A percentile compares a stretch with the other conserved stretches of the same genome.
phyloP scores from a whole-genome alignment of 2,888 invertebrate genomes.

The Hofmannophila pseudospretella region DNA sequence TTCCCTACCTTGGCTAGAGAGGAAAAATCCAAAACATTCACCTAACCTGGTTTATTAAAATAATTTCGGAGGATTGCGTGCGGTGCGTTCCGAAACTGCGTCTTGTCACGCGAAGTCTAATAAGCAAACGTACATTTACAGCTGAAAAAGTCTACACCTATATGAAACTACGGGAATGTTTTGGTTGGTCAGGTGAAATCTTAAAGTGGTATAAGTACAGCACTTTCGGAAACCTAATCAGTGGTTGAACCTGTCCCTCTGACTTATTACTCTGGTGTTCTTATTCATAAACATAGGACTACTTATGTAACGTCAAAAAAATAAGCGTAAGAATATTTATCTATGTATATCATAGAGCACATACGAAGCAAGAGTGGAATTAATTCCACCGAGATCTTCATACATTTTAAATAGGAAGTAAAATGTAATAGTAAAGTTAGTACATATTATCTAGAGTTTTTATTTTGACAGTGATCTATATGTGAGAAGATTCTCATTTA shows the following conservation, averaged over 20 bases:
- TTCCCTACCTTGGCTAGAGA: slow-evolving; percentile 29
- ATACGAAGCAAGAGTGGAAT: too few species aligned
- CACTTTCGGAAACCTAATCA: slow-evolving; percentile 57
- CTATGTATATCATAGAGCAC: too few species aligned
- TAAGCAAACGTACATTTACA: slow-evolving; percentile 28
- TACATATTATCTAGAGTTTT: too few species aligned
- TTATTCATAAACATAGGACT: slow-evolving; percentile 53
- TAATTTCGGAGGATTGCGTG: slow-evolving; percentile 72
- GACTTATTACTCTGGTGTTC: slow-evolving; percentile 48
- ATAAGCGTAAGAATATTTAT: too few species aligned
- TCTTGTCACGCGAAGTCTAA: slow-evolving; percentile 50
- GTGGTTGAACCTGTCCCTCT: slow-evolving; percentile 54
- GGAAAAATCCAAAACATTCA: slow-evolving; percentile 57
- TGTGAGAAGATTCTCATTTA: too few species aligned
- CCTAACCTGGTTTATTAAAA: slow-evolving; percentile 73
- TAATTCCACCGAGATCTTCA: too few species aligned
- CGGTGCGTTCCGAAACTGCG: slow-evolving; percentile 56
- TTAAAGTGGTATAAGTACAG: slow-evolving; percentile 16
- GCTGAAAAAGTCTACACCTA: too few species aligned
- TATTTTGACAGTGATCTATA: too few species aligned
- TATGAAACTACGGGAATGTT: slow-evolving; percentile 8
- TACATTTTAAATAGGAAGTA: too few species aligned
- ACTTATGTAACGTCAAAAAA: slow-evolving; percentile 40
- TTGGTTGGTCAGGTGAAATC: slow-evolving; percentile 2
- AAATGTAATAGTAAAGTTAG: too few species aligned